phyloP scores from a whole-genome alignment of 1,140 invertebrate genomes.

The Plutomurus gul region DNA sequence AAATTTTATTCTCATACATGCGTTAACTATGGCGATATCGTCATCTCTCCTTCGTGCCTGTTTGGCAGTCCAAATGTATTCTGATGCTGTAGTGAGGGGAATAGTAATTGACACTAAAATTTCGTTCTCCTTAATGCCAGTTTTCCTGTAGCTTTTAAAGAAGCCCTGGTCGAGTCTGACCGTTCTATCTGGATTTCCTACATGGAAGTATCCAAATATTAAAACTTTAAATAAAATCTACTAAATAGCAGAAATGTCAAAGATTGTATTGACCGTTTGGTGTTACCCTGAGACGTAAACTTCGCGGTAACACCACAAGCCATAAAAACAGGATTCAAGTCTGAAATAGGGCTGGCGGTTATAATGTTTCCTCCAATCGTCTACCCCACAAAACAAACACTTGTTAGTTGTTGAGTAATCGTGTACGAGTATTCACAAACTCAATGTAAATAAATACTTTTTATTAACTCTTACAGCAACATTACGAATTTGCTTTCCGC shows the following conservation, averaged over 20 bases:
- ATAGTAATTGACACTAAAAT: conserved; percentile 60
- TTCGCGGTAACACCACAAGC: conserved; percentile 55
- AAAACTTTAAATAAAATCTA: background rate
- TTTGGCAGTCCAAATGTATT: conserved; percentile 63
- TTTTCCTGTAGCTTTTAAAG: conserved; percentile 63
- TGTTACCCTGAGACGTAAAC: conserved; percentile 28
- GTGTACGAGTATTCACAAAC: background rate
- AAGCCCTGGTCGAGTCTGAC: background rate
- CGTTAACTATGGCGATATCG: conserved; percentile 67
- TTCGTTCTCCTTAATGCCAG: conserved; percentile 60
- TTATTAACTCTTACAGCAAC: conserved; percentile 29
- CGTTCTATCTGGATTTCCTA: background rate
- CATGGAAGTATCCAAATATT: background rate
- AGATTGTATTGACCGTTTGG: too few relatives aligned
- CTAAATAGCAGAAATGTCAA: background rate
- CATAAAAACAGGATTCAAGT: conserved; percentile 65
- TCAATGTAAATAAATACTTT: background rate
- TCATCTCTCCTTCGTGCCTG: conserved; percentile 64
- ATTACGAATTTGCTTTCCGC: conserved; percentile 82
- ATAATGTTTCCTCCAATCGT: conserved; percentile 63
- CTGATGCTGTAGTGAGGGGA: conserved; percentile 54
- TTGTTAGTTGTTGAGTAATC: too few relatives aligned
- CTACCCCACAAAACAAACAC: background rate
- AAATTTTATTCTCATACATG: conserved; percentile 59
- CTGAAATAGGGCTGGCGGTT: conserved; percentile 66